Evolutionary conservation across 2,113 vertebrate genomes (phyloP).

Genomic region (Ceyx margarethae): DNA sequence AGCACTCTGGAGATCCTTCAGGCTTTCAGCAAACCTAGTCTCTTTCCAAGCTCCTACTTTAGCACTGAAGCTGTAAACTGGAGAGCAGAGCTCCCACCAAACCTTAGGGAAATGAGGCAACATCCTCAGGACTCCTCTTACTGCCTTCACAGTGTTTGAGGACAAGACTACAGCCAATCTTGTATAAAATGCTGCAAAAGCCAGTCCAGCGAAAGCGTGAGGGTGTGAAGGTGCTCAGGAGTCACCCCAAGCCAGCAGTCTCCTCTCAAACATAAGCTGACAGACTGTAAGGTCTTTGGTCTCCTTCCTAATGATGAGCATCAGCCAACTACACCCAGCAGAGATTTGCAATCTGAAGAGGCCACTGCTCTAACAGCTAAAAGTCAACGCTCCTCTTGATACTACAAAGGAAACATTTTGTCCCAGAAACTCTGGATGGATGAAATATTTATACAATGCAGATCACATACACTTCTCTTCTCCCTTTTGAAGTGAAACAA

Average conservation of each 20-base stretch:
- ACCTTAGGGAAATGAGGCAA: not conserved
- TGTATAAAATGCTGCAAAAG: not conserved
- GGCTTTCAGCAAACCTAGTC: not conserved
- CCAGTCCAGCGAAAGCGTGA: not conserved
- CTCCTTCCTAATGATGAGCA: not conserved
- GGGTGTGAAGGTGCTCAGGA: not conserved
- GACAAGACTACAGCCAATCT: not conserved
- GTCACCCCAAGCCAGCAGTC: not conserved
- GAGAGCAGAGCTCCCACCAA: not conserved
- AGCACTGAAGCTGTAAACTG: not conserved
- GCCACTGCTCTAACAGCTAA: not conserved
- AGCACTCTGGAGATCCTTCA: not conserved
- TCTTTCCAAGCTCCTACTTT: not conserved
- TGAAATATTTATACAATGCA: constrained; percentile 1
- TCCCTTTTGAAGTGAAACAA: constrained; percentile 13
- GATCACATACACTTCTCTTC: not conserved
- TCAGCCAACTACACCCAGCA: not conserved
- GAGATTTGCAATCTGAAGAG: not conserved
- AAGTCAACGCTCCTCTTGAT: not conserved
- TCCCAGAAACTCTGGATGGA: not conserved
- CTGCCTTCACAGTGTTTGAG: rapidly evolving
- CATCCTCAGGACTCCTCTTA: not conserved
- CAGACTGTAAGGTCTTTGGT: not conserved
- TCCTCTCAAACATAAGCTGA: not conserved
- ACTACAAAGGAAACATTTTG: not conserved